Evolutionary conservation across 2,888 invertebrate species (phyloP).

Genomic region (Drosophila limbata): DNA sequence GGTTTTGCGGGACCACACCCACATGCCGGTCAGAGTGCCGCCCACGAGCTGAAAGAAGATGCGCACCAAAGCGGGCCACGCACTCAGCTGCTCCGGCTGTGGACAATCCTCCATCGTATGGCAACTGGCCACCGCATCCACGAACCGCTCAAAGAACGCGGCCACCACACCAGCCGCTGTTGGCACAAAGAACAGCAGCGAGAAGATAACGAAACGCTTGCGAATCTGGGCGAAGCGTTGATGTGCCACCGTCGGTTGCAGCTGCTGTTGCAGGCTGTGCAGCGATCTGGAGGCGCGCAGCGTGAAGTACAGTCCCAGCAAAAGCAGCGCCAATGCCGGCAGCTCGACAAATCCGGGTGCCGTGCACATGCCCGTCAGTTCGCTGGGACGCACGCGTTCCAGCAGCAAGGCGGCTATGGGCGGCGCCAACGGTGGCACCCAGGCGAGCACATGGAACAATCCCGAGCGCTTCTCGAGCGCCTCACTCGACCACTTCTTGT

Average conservation of each 20-base stretch:
- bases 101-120: conserved; percentile 81
- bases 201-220: conserved; percentile 83
- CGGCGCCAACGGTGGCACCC: conserved; percentile 94
- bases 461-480: conserved; percentile 94
- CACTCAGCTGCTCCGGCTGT: conserved; percentile 69
- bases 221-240: conserved; percentile 84
- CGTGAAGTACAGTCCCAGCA: conserved; percentile 83
- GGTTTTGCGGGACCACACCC: conserved; percentile 85
- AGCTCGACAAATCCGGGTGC: conserved; percentile 85
- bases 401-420: conserved; percentile 93
- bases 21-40: conserved; percentile 84
- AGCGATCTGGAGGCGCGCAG: conserved; percentile 83
- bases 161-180: conserved; percentile 81
- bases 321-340: conserved; percentile 80
- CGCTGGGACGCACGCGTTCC: conserved; percentile 91
- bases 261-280: conserved; percentile 82
- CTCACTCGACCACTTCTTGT: conserved; percentile 97
- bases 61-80: conserved; percentile 80
- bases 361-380: conserved; percentile 93
- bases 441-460: conserved; percentile 94
- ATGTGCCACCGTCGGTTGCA: conserved; percentile 81
- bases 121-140: conserved; percentile 79
- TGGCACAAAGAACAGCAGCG: conserved; percentile 83
- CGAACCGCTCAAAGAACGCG: conserved; percentile 82
- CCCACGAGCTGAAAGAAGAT: conserved; percentile 84